Evolutionary conservation across 2,113 vertebrate species (phyloP), one percentile per base, ranked within the genome.

Genomic region (Paracanthobrama guichenoti): DNA sequence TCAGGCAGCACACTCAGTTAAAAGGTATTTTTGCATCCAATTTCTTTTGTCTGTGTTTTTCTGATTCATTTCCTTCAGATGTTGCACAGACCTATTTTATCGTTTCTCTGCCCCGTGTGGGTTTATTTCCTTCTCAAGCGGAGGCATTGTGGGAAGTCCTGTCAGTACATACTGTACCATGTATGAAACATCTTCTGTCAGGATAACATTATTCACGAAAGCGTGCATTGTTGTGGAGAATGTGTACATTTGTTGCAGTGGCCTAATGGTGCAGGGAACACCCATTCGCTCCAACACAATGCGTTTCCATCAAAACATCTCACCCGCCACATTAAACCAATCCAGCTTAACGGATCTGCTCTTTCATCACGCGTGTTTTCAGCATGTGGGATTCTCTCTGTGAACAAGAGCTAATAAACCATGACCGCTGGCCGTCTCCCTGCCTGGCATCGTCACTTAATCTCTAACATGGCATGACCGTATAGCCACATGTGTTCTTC

Each of bases 211-310:
- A 78, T 22, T 14, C 57, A 76, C 18, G 28, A 12, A 5, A 39
- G 67, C 44, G 1, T 60, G 60, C 8, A 5, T 55, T 72, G 74
- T 75, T 67, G 46, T 81, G 16, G 5, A 22, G 78, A 77, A 84
- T 83, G 66, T 84, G 44, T 87, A 87, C 72, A 88, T 90, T 86
- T 69, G 88, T 85, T 89, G 69, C 87, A 85, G 84, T 88, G 79
- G 86, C 35, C 85, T 87, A 89, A 91, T 91, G 86, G 83, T 81
- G 89, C 86, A 60, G 53, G 89, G 72, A 86, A 87, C 79, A 85
- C 9, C 59, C 81, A 88, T 90, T 90, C 67, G 69, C 67, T 67
- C 3, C 13, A n/a, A 79, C 84, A 83, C 86, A 86, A 75, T 83
- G 75, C 26, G 10, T 42, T 57, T 86, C 78, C 84, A 82, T 86